phyloP scores from a whole-genome alignment of 2,888 invertebrate species.

The Drosophila fulvimacula region DNA sequence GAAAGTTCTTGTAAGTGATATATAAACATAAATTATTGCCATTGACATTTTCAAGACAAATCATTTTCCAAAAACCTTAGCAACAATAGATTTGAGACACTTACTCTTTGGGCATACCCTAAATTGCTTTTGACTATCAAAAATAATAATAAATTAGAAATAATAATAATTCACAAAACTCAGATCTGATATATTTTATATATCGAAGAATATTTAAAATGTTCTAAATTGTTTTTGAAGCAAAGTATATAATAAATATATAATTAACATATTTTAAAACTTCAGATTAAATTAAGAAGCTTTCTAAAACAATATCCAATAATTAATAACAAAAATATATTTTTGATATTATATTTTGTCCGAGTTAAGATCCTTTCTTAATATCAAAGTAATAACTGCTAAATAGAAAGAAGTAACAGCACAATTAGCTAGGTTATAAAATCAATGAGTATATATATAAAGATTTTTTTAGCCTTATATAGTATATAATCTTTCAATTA shows the following conservation, averaged over 20 bases:
- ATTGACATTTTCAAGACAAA: not conserved
- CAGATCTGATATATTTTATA: not conserved
- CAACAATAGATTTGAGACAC: too few relatives aligned
- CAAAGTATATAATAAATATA: too few relatives aligned
- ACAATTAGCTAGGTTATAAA: not conserved
- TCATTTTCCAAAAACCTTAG: not conserved
- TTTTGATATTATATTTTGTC: not conserved
- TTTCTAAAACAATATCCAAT: not conserved
- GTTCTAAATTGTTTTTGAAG: not conserved
- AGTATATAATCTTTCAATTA: not conserved
- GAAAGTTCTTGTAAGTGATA: not conserved
- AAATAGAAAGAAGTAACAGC: too few relatives aligned
- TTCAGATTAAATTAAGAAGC: not conserved
- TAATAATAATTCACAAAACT: not conserved
- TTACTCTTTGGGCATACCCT: too few relatives aligned
- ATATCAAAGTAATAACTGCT: not conserved
- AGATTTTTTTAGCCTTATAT: not conserved
- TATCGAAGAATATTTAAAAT: not conserved
- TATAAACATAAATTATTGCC: not conserved
- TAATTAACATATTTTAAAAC: too few relatives aligned
- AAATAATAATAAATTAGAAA: too few relatives aligned
- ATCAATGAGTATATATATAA: not conserved
- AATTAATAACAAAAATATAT: not conserved
- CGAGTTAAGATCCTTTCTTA: not conserved
- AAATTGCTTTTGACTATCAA: not conserved